Conservation (phyloP, 2,113 vertebrate genomes). For the Neolamprologus fasciatus region DNA sequence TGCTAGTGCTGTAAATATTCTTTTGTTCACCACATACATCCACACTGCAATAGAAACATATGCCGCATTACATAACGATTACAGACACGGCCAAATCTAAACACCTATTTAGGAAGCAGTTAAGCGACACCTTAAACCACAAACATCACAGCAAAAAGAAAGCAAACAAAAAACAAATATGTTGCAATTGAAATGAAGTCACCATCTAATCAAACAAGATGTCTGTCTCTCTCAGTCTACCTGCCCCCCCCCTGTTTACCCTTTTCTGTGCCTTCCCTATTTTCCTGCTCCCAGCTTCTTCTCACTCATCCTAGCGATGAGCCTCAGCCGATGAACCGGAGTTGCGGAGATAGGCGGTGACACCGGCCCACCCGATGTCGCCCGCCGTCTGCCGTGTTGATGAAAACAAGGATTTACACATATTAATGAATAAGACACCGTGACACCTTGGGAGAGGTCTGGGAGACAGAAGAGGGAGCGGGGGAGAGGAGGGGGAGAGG, state of each 20-base stretch:
- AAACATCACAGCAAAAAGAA: background rate
- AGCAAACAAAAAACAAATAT: background rate
- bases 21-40: background rate
- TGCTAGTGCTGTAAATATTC: background rate
- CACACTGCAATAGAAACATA: background rate
- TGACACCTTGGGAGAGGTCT: conserved; percentile 74
- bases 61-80: background rate
- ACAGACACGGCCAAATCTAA: background rate
- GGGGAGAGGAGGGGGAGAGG: background rate
- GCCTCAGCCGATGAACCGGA: conserved; percentile 31
- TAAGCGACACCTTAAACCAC: background rate
- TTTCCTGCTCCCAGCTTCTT: background rate
- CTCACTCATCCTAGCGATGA: conserved; percentile 30
- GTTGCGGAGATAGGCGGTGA: conserved; percentile 14
- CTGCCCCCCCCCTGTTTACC: background rate
- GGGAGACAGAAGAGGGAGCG: conserved; percentile 1
- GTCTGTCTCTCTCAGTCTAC: background rate
- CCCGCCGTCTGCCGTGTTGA: conserved; percentile 36
- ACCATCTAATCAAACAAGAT: background rate
- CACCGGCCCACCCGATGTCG: conserved; percentile 15
- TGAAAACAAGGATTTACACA: conserved; percentile 84
- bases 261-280: background rate
- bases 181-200: background rate
- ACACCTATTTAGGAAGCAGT: background rate
- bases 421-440: conserved; percentile 91